phyloP scores from a whole-genome alignment of 2,888 invertebrate genomes.

The Dorcus hopei region DNA sequence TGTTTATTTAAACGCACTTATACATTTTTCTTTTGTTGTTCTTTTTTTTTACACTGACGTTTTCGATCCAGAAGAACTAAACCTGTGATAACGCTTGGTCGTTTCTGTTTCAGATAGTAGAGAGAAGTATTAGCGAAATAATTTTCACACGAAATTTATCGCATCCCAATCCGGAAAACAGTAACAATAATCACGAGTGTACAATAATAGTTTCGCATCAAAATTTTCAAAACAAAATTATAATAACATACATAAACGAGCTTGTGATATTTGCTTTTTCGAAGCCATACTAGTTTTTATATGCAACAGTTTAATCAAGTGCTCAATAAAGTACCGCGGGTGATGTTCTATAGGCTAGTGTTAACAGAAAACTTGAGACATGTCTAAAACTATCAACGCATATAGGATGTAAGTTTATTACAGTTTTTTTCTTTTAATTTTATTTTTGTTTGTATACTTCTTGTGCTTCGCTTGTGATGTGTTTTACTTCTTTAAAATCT shows the following conservation, averaged over 20 bases:
- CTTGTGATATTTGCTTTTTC: conserved; percentile 15
- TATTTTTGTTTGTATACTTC: conserved; percentile 24
- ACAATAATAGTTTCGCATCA: background rate
- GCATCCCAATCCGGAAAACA: background rate
- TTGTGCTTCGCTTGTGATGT: conserved; percentile 25
- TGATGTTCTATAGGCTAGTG: conserved; percentile 14
- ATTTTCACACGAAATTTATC: background rate
- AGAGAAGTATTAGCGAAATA: background rate
- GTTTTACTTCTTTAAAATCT: conserved; percentile 31
- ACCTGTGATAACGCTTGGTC: background rate
- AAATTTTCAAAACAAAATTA: background rate
- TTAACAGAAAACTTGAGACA: conserved; percentile 46
- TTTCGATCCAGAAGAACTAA: too few relatives aligned
- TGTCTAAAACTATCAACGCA: conserved; percentile 87
- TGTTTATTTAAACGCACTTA: too few relatives aligned
- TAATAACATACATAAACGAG: conserved; percentile 6
- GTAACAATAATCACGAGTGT: background rate
- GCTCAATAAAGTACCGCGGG: conserved; percentile 14
- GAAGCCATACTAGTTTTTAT: conserved; percentile 7
- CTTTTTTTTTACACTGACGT: too few relatives aligned
- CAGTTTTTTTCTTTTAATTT: conserved; percentile 30
- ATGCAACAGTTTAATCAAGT: conserved; percentile 9
- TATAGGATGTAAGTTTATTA: conserved; percentile 79
- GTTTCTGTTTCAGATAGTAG: background rate
- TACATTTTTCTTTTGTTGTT: too few relatives aligned